These are phyloP conservation scores for Cinara cedri DNA, from an alignment of 2,888 invertebrate genomes.

Conservation along the genomic window DNA sequence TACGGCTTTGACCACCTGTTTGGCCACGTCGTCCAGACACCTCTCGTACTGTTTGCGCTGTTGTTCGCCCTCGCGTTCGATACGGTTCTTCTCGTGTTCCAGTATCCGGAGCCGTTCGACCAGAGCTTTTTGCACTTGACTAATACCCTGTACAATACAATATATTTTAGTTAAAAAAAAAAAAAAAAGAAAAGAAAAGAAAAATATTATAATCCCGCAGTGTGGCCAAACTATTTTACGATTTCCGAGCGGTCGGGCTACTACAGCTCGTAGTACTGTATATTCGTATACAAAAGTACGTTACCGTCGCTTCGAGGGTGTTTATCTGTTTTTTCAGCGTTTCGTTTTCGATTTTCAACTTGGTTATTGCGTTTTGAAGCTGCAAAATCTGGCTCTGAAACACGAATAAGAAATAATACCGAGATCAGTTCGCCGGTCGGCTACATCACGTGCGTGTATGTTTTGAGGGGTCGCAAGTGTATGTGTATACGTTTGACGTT, in stretches of 20 bases:
- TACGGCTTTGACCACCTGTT: conserved; percentile 81
- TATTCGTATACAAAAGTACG: too few species aligned
- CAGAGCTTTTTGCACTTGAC: conserved; percentile 65
- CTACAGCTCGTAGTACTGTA: too few species aligned
- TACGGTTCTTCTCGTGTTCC: conserved; percentile 70
- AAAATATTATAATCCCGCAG: background rate
- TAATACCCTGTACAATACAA: too few species aligned
- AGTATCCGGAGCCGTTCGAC: conserved; percentile 67
- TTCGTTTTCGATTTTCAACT: conserved; percentile 73
- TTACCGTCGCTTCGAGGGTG: conserved; percentile 61
- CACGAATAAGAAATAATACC: background rate
- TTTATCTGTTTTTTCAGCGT: conserved; percentile 70
- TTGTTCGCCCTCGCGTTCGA: conserved; percentile 71
- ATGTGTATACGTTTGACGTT: too few species aligned
- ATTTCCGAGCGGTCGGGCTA: too few species aligned
- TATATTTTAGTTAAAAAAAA: conserved; percentile 15
- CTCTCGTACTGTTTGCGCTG: conserved; percentile 78
- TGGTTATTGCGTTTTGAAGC: conserved; percentile 72
- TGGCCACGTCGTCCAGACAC: conserved; percentile 81
- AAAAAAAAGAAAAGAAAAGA: background rate
- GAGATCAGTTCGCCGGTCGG: too few species aligned
- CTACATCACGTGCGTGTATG: too few species aligned
- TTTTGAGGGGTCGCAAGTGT: too few species aligned
- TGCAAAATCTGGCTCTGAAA: conserved; percentile 75
- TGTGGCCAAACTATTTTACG: too few species aligned